Percentiles rank a stretch among this genome's conserved stretches.
Conservation (phyloP, 2,888 invertebrate species). For the Aelia acuminata region DNA sequence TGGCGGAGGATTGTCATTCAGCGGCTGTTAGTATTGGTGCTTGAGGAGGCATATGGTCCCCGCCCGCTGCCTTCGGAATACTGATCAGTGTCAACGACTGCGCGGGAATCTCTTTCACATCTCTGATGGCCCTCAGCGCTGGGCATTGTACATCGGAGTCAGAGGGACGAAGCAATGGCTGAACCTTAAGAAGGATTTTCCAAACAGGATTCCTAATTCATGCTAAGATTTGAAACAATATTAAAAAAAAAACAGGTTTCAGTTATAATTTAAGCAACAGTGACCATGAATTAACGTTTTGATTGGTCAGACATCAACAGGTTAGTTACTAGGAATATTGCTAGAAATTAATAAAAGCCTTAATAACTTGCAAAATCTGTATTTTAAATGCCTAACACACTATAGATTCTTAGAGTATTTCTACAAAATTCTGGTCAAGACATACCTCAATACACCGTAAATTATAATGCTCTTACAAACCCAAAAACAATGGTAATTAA, state of each 20-base stretch:
- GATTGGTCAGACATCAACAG: no score
- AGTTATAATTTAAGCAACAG: no score
- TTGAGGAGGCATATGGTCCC: conserved; percentile 30
- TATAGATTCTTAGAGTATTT: no score
- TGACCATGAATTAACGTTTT: no score
- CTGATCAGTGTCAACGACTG: conserved; percentile 36
- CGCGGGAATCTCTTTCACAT: conserved; percentile 43
- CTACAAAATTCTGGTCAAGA: no score
- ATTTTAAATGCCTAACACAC: no score
- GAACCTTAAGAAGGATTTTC: not conserved
- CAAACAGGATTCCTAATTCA: not conserved
- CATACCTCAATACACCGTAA: no score
- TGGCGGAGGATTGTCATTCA: conserved; percentile 35
- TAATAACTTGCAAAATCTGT: no score
- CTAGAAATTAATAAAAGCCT: no score
- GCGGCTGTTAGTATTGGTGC: conserved; percentile 15
- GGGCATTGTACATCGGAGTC: not conserved
- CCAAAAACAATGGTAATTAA: no score
- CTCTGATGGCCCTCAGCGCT: not conserved
- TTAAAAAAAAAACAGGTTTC: not conserved
- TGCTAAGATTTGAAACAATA: not conserved
- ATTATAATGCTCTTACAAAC: no score
- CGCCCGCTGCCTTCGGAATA: not conserved
- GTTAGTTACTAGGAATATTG: no score
- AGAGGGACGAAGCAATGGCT: not conserved